Evolutionary conservation across 2,888 invertebrate genomes (phyloP).

Genomic region (Drosophila diplacantha): DNA sequence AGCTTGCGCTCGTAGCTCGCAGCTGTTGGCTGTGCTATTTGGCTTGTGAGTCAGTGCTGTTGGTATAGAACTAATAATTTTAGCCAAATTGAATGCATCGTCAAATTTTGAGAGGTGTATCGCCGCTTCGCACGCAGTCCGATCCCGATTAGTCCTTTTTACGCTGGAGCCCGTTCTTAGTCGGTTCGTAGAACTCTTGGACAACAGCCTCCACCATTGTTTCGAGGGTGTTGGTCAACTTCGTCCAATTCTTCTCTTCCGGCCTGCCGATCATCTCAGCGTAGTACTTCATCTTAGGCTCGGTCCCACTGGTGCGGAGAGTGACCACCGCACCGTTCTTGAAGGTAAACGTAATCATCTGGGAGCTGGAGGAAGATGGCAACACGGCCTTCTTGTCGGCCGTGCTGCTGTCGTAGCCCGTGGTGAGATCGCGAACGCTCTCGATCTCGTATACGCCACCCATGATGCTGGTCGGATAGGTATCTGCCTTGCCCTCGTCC

Average conservation of each 20-base stretch:
- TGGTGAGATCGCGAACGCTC: conserved; percentile 91
- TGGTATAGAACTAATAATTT: conserved; percentile 11
- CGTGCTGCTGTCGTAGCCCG: conserved; percentile 85
- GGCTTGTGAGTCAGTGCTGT: conserved; percentile 37
- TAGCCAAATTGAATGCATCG: conserved; percentile 17
- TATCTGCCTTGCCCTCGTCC: conserved; percentile 74
- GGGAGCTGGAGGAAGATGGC: conserved; percentile 82
- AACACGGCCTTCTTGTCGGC: conserved; percentile 84
- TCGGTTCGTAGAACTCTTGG: conserved; percentile 89
- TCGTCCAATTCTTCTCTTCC: conserved; percentile 82
- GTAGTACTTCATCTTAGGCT: conserved; percentile 99
- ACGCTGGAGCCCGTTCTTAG: conserved; percentile 81
- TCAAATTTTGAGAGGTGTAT: conserved; percentile 23
- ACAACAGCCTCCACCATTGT: conserved; percentile 88
- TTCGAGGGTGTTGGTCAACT: conserved; percentile 81
- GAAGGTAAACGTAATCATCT: conserved; percentile 98
- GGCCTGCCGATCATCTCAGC: conserved; percentile 89
- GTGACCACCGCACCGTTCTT: conserved; percentile 91
- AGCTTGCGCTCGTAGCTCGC: conserved; percentile 14
- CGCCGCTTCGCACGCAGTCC: not conserved
- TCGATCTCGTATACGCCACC: conserved; percentile 82
- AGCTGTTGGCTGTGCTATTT: conserved; percentile 27
- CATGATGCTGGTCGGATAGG: conserved; percentile 86
- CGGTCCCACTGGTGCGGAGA: conserved; percentile 97
- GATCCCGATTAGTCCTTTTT: conserved; percentile 45